Percentiles rank a stretch among this genome's conserved stretches.
These are phyloP conservation scores for Schizopygopsis pylzovi DNA, from an alignment of 2,797 vertebrate species.

Conservation along the genomic window DNA sequence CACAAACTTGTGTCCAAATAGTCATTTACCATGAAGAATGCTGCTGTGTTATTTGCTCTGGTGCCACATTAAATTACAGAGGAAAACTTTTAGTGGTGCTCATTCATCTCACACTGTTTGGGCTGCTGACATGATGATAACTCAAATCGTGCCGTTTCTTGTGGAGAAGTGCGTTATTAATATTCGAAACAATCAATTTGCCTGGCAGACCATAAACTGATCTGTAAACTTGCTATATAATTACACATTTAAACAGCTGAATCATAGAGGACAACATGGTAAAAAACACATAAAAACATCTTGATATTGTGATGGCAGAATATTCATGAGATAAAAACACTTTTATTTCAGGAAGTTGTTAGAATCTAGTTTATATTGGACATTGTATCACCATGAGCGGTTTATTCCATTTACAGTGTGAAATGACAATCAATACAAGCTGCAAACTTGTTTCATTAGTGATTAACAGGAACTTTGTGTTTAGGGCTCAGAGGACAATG, in stretches of 20 bases:
- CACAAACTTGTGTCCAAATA: slow-evolving; percentile 33
- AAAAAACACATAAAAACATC: neutral
- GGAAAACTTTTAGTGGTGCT: slow-evolving; percentile 26
- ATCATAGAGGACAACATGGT: neutral
- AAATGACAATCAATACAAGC: slow-evolving; percentile 1
- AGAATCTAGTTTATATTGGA: neutral
- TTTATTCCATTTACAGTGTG: neutral
- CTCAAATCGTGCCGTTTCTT: neutral
- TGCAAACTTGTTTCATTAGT: neutral
- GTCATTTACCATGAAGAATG: slow-evolving; percentile 20
- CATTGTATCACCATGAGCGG: neutral
- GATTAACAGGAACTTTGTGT: slow-evolving; percentile 28
- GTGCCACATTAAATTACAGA: slow-evolving; percentile 19
- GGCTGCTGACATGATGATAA: neutral
- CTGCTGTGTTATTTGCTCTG: slow-evolving; percentile 20
- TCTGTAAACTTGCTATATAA: neutral
- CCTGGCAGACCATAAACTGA: neutral
- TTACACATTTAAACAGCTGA: neutral
- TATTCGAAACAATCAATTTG: neutral
- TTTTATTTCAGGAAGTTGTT: neutral
- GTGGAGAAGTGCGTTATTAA: slow-evolving; percentile 1
- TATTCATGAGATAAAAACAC: neutral
- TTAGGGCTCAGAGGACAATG: slow-evolving; percentile 76
- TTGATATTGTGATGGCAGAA: neutral
- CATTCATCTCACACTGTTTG: neutral